Base-by-base conservation (phyloP, 1,140 invertebrate species). In the Eupristina koningsbergeri region DNA sequence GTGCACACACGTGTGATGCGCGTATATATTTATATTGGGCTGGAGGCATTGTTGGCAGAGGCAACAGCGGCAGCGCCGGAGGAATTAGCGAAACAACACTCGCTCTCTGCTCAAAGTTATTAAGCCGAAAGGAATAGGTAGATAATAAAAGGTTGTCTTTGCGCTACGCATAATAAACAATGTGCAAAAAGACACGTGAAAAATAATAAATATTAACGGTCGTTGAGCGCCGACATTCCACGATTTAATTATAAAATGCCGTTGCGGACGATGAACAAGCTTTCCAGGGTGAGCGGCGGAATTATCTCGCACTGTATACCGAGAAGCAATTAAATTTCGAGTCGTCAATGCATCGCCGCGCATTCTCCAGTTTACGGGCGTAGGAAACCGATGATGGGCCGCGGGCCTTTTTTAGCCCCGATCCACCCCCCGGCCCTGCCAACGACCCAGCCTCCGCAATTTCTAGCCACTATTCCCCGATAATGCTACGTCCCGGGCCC, bases 321-420 rank as follows among this genome's bases (percentile, higher is more conserved):
- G 81, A 82, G 74, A 76, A 76, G 81, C 81, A 82, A 82, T 82
- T 45, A 82, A 82, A 67, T 82, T 82, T 76, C 71, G 77, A 79
- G 58, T 78, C 76, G 76, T 45, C 58, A 76, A 58, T 76, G 47
- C 74, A 58, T 47, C 74, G 41, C 53, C 78, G 41, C 78, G 64
- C 78, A 80, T 80, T 80, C 78, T 71, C 64, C 45, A 13, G 39
- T 79, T 79, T 79, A 79, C 77, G 77, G 77, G 61, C 77, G 74
- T 36, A 76, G 50, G 74, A 58, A 76, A 58, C 76, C 76, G n/a
- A 53, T 31, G 73, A 7, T 11, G 41, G 2, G 0, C 58, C 58
- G 63, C 6, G 77, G 61, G 61, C 77, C 77, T 64, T 78, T 78
- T 74, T 61, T 53, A 36, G 61, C 31, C 74, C 74, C n/a, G n/a